Base-by-base conservation (phyloP, 2,113 vertebrate species). In the Nestor notabilis region DNA sequence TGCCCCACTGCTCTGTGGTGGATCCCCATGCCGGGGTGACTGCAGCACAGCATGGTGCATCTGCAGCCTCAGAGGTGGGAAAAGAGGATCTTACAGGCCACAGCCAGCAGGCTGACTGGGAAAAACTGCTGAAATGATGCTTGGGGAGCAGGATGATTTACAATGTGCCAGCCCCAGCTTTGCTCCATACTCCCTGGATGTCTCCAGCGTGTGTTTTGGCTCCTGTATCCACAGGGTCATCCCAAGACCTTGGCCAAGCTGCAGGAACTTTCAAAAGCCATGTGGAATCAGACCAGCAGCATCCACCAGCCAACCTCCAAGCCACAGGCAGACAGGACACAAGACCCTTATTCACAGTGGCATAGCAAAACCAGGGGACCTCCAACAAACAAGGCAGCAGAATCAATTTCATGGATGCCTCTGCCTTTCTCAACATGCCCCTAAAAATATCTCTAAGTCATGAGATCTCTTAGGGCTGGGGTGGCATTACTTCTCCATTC, bases 21-120 rank as follows among this genome's bases (percentile, higher is more conserved):
- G 28, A n/a, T 61, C 7, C 0, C 44, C 13, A 4, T n/a, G 39
- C 9, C 1, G 1, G 52, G 14, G 29, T 0, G 2, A 46, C 50
- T 13, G 33, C 61, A 80, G 66, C 37, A 14, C 17, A 47, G 25
- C 14, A 9, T 16, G 27, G 23, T 69, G 47, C 20, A 27, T 10
- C 29, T 0, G 1, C 37, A 60, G 47, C 20, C 20, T 71, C 7
- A 1, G 23, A 71, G 23, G 19, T 49, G 41, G 69, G 63, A 28
- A 70, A 76, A 49, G 15, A 20, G 10, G 25, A 27, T 58, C 44
- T 58, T 69, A 7, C 35, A 65, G 28, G 50, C 17, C 50, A n/a
- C 12, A 60, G 9, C 58, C 29, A 31, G 5, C 28, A 74, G 21
- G 14, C 41, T 47, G 13, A 35, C 10, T 25, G n/a, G 41, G 47